Conservation (phyloP, 2,113 vertebrate genomes). For the Eptesicus fuscus region DNA sequence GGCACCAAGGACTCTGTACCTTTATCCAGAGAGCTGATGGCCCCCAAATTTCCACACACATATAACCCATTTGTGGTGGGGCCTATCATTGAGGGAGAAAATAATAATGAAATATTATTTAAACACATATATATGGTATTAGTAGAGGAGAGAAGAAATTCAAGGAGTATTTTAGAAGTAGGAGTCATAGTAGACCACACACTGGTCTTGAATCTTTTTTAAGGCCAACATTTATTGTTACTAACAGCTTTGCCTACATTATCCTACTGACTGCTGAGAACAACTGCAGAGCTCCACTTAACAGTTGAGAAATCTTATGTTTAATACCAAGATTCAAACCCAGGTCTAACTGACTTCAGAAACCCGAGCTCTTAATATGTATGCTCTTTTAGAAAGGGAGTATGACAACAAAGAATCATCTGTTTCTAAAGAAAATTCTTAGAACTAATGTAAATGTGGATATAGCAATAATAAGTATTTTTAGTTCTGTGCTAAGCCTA, state of each 20-base stretch:
- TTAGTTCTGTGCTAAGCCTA: background rate
- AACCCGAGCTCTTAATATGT: background rate
- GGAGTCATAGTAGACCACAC: background rate
- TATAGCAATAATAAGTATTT: background rate
- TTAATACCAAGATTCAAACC: conserved; percentile 7
- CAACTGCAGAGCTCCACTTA: background rate
- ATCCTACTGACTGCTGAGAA: background rate
- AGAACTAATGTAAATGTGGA: background rate
- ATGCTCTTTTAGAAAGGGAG: background rate
- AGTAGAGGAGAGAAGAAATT: background rate
- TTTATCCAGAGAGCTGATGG: background rate
- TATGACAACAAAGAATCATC: background rate
- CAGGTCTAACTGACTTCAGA: background rate
- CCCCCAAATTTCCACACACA: background rate
- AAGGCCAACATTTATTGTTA: background rate
- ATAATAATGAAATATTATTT: conserved; percentile 13
- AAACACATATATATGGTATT: background rate
- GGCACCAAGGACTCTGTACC: background rate
- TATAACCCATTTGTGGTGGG: background rate
- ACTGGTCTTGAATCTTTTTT: background rate
- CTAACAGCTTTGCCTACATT: background rate
- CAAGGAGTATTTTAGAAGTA: background rate
- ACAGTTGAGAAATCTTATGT: background rate
- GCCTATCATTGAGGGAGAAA: background rate
- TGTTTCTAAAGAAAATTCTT: background rate